Conservation (phyloP, 1,140 invertebrate genomes). For the Asobara japonica region DNA sequence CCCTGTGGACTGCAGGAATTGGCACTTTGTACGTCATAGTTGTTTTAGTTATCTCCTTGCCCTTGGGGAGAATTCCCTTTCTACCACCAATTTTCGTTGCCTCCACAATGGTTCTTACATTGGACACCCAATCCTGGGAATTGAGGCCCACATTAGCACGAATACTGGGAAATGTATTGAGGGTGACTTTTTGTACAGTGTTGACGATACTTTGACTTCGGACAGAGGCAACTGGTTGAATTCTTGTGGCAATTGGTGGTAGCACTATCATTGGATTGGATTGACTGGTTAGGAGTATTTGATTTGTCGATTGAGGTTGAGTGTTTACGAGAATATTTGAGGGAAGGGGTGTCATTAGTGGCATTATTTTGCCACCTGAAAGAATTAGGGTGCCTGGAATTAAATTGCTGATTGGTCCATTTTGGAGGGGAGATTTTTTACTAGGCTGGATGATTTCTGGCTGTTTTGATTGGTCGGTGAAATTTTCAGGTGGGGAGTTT, state of each 20-base stretch:
- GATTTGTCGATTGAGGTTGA: conserved; percentile 50
- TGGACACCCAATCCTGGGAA: conserved; percentile 59
- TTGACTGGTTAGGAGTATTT: conserved; percentile 60
- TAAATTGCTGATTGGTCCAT: conserved; percentile 51
- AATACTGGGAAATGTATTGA: conserved; percentile 55
- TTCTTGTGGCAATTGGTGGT: conserved; percentile 55
- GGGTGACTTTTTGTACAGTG: conserved; percentile 54
- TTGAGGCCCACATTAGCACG: conserved; percentile 56
- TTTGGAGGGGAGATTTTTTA: conserved; percentile 34
- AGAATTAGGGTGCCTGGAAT: conserved; percentile 58
- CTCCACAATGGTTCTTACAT: conserved; percentile 61
- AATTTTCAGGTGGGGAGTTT: conserved; percentile 44
- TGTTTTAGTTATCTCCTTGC: conserved; percentile 68
- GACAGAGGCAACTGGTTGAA: conserved; percentile 56
- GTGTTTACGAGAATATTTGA: conserved; percentile 62
- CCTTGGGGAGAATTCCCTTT: conserved; percentile 62
- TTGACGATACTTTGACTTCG: conserved; percentile 56
- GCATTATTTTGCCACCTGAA: conserved; percentile 61
- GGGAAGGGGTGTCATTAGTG: conserved; percentile 54
- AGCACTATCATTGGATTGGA: conserved; percentile 65
- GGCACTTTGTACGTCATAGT: conserved; percentile 78
- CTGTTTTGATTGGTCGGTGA: conserved; percentile 45
- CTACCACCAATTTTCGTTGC: conserved; percentile 60
- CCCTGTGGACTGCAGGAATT: conserved; percentile 72
- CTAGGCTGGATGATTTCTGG: too few relatives aligned